A percentile compares a stretch with the other conserved stretches of the same genome.
These are phyloP conservation scores for Microchrysa polita DNA, from an alignment of 2,888 invertebrate species.

Conservation along the genomic window DNA sequence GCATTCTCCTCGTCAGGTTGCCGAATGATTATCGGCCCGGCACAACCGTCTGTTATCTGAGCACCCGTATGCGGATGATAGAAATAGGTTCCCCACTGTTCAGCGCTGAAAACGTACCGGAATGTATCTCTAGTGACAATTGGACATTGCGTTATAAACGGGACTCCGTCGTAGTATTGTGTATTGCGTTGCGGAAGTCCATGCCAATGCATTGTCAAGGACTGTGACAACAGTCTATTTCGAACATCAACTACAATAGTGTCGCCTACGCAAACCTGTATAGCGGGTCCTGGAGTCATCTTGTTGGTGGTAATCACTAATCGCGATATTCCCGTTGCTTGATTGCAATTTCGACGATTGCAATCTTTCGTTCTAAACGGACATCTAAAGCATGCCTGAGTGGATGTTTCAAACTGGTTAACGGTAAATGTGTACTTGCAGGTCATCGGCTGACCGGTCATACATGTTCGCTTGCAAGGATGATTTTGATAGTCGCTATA, in stretches of 20 bases:
- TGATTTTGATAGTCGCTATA: slow-evolving; percentile 19
- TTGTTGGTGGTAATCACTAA: slow-evolving; percentile 66
- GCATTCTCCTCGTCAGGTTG: slow-evolving; percentile 70
- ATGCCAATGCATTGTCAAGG: slow-evolving; percentile 89
- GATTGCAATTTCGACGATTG: slow-evolving; percentile 64
- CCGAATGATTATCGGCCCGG: slow-evolving; percentile 76
- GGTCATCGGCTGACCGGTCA: neutral
- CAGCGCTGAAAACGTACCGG: slow-evolving; percentile 75
- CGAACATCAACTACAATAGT: slow-evolving; percentile 80
- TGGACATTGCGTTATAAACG: slow-evolving; percentile 84
- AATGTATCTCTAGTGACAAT: slow-evolving; percentile 75
- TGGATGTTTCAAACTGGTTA: neutral
- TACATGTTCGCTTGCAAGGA: slow-evolving; percentile 14
- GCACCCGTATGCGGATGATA: slow-evolving; percentile 78
- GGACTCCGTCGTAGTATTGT: slow-evolving; percentile 87
- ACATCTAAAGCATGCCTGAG: slow-evolving; percentile 10
- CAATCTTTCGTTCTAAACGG: slow-evolving; percentile 59
- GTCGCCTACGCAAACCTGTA: slow-evolving; percentile 77
- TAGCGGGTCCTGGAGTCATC: slow-evolving; percentile 65
- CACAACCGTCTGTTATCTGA: slow-evolving; percentile 82
- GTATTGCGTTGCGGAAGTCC: slow-evolving; percentile 80
- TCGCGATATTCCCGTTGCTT: slow-evolving; percentile 65
- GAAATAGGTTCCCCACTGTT: slow-evolving; percentile 80
- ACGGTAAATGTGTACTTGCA: slow-evolving; percentile 13
- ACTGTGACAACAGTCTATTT: slow-evolving; percentile 78